Conservation (phyloP, 2,888 invertebrate species). For the Stomorhina lunata region DNA sequence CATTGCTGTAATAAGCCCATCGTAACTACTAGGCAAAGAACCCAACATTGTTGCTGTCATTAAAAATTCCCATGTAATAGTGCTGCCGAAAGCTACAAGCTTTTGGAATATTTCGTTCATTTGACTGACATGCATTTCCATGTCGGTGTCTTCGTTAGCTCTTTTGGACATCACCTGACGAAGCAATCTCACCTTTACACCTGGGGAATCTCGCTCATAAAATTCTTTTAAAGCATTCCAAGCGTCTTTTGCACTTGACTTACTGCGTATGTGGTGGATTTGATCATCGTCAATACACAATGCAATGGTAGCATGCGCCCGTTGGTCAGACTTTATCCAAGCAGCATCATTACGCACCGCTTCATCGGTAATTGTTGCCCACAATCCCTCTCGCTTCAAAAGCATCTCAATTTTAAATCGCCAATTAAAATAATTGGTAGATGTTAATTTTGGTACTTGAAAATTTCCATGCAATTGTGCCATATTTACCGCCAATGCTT, state of each 20-base stretch:
- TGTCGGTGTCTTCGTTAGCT: slow-evolving; percentile 57
- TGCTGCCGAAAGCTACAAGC: slow-evolving; percentile 29
- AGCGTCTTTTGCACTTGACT: slow-evolving; percentile 24
- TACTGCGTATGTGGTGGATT: slow-evolving; percentile 48
- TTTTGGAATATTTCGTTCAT: slow-evolving; percentile 56
- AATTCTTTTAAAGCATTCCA: slow-evolving; percentile 49
- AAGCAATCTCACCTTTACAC: slow-evolving; percentile 59
- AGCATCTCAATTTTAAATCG: too few relatives aligned
- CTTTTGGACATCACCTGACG: slow-evolving; percentile 54
- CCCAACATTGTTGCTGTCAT: slow-evolving; percentile 35
- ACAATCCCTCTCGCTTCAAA: too few relatives aligned
- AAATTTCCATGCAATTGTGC: too few relatives aligned
- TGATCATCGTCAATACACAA: slow-evolving; percentile 43
- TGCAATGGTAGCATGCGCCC: slow-evolving; percentile 43
- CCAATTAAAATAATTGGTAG: too few relatives aligned
- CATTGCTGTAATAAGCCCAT: slow-evolving; percentile 58
- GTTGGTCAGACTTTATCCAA: slow-evolving; percentile 34
- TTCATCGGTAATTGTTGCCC: too few relatives aligned
- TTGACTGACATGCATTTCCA: slow-evolving; percentile 42
- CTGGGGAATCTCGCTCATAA: slow-evolving; percentile 43
- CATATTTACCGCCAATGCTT: too few relatives aligned
- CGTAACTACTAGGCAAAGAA: slow-evolving; percentile 55
- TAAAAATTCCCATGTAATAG: slow-evolving; percentile 44
- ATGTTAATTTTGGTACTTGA: too few relatives aligned
- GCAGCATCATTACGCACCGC: too few relatives aligned